Conservation (phyloP, 2,888 invertebrate genomes). For the Cephus pulcher region DNA sequence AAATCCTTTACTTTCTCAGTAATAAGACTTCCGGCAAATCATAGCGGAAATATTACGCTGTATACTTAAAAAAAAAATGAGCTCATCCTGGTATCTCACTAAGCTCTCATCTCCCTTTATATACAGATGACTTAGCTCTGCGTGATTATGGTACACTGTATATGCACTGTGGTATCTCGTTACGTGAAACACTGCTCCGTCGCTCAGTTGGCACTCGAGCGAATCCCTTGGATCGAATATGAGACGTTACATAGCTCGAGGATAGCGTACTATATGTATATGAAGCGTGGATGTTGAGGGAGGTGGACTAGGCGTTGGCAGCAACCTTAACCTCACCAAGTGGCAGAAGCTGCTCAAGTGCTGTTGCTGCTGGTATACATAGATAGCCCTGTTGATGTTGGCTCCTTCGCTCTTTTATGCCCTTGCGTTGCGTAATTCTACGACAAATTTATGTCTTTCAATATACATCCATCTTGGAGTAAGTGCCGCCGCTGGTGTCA, state of each 20-base stretch:
- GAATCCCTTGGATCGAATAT: background rate
- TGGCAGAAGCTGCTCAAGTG: background rate
- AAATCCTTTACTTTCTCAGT: background rate
- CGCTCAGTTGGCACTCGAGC: background rate
- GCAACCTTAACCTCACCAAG: background rate
- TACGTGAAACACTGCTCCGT: background rate
- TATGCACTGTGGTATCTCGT: background rate
- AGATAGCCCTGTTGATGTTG: background rate
- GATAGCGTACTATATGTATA: background rate
- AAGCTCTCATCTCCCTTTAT: background rate
- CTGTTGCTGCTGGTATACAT: background rate
- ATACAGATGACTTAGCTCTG: background rate
- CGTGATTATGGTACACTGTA: background rate
- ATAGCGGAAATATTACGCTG: background rate
- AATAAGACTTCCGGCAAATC: background rate
- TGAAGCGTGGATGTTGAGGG: background rate
- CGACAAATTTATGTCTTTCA: constrained; percentile 21
- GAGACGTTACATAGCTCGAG: background rate
- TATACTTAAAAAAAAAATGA: background rate
- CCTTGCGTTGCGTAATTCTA: background rate
- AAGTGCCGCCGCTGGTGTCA: constrained; percentile 5
- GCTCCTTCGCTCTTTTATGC: background rate
- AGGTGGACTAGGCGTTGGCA: background rate
- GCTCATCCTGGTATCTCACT: background rate
- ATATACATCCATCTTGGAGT: constrained; percentile 22